Evolutionary conservation across 2,888 invertebrate species (phyloP).

Genomic region (Acleris sparsana): DNA sequence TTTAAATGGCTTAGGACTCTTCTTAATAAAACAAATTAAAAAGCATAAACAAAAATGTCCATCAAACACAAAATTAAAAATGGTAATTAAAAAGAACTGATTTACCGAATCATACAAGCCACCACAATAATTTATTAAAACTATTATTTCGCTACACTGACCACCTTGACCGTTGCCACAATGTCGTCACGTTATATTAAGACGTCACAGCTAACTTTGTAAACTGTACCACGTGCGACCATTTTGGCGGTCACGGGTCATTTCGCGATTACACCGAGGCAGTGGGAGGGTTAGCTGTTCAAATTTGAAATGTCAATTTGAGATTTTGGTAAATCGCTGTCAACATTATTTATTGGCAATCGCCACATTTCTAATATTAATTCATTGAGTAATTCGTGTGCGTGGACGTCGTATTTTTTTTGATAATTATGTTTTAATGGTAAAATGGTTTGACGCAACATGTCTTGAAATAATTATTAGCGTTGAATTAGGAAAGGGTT

Average conservation of each 20-base stretch:
- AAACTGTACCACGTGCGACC: conserved; percentile 34
- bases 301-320: conserved; percentile 4
- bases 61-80: too few relatives aligned
- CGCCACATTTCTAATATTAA: too few relatives aligned
- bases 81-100: too few relatives aligned
- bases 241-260: conserved; percentile 32
- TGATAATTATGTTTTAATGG: too few relatives aligned
- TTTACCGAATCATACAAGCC: too few relatives aligned
- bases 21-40: too few relatives aligned
- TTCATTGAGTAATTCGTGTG: too few relatives aligned
- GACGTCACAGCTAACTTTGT: conserved; percentile 27
- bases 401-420: too few relatives aligned
- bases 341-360: too few relatives aligned
- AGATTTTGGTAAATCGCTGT: background rate
- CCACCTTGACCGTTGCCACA: conserved; percentile 19
- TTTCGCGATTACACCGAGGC: conserved; percentile 30
- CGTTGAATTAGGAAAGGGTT: background rate
- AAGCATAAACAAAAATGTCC: too few relatives aligned
- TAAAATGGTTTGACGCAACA: too few relatives aligned
- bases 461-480: background rate
- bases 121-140: conserved; percentile 13
- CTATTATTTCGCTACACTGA: background rate
- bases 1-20: too few relatives aligned
- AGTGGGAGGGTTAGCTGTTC: conserved; percentile 19
- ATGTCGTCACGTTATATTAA: conserved; percentile 32